phyloP scores from a whole-genome alignment of 2,888 invertebrate genomes.

The Oscheius onirici region DNA sequence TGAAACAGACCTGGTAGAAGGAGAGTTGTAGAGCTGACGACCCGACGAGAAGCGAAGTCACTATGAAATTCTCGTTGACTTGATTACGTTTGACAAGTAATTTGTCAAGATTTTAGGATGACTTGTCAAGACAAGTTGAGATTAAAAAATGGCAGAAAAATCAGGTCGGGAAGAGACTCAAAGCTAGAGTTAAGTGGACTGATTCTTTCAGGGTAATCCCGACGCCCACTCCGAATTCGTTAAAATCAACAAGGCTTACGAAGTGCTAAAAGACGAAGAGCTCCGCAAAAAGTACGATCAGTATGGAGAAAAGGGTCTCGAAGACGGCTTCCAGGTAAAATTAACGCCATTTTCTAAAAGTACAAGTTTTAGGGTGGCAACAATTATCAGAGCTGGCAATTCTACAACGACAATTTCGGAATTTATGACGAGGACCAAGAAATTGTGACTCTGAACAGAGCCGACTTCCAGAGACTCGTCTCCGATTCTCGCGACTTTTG shows the following conservation, averaged over 20 bases:
- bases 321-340: conserved; percentile 74
- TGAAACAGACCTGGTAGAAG: too few relatives aligned
- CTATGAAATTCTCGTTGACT: too few relatives aligned
- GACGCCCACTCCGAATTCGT: conserved; percentile 83
- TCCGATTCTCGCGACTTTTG: conserved; percentile 78
- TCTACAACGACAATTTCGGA: conserved; percentile 83
- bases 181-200: too few relatives aligned
- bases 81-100: too few relatives aligned
- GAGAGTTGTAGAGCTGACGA: too few relatives aligned
- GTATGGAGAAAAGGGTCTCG: conserved; percentile 81
- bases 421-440: conserved; percentile 86
- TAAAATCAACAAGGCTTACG: conserved; percentile 85
- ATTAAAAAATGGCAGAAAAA: too few relatives aligned
- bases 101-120: too few relatives aligned
- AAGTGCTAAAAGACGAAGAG: conserved; percentile 85
- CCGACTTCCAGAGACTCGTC: conserved; percentile 79
- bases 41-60: too few relatives aligned
- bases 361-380: conserved; percentile 75
- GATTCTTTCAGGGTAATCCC: conserved; percentile 78
- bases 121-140: too few relatives aligned
- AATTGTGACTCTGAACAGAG: conserved; percentile 82
- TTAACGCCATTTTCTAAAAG: neutral
- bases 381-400: conserved; percentile 83
- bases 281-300: conserved; percentile 72
- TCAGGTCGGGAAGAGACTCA: too few relatives aligned